phyloP scores from a whole-genome alignment of 2,113 vertebrate species.

The Peromyscus californicus region DNA sequence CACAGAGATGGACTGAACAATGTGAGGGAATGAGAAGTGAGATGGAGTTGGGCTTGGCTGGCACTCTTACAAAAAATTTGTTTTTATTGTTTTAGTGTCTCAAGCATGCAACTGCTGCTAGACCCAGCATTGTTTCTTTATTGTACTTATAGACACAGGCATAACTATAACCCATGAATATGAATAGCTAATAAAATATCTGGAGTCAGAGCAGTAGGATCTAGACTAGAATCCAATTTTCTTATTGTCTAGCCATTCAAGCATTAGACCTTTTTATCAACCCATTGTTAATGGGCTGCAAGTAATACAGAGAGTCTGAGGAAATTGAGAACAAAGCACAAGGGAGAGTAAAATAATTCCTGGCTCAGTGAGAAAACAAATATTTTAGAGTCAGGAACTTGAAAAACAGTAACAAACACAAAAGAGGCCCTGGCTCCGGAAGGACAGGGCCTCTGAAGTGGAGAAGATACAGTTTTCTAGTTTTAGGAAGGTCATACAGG shows the following conservation, averaged over 20 bases:
- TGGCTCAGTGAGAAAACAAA: not conserved
- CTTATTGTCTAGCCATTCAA: not conserved
- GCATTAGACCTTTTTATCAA: not conserved
- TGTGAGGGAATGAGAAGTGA: not conserved
- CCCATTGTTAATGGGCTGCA: not conserved
- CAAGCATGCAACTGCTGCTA: not conserved
- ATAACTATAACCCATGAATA: not conserved
- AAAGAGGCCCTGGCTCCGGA: not conserved
- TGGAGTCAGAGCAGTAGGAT: not conserved
- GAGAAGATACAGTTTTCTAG: not conserved
- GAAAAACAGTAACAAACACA: not conserved
- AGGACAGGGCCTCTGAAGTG: not conserved
- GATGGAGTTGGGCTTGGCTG: not conserved
- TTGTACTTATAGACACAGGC: conserved; percentile 15
- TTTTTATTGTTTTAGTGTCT: not conserved
- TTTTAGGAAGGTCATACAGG: not conserved
- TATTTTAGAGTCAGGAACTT: not conserved
- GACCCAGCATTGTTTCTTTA: not conserved
- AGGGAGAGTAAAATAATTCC: not conserved
- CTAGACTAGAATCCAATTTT: conserved; percentile 16
- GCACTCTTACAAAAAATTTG: not conserved
- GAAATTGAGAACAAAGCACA: not conserved
- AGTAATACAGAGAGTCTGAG: not conserved
- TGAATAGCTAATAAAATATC: not conserved
- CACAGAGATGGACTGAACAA: not conserved